Conservation (phyloP, 2,113 vertebrate species). For the Psittacula cyanocephala region DNA sequence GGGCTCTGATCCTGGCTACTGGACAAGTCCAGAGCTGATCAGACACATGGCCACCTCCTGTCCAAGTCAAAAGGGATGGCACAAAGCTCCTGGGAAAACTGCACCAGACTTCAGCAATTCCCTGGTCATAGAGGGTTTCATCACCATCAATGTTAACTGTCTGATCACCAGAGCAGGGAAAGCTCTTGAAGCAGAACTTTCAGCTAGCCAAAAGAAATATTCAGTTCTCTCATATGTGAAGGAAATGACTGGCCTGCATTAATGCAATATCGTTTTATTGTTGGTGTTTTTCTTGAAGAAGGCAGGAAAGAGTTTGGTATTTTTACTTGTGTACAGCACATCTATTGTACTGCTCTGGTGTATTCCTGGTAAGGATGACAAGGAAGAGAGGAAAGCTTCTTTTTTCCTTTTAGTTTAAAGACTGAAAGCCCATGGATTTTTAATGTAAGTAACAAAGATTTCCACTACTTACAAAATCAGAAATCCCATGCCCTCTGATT, state of each 20-base stretch:
- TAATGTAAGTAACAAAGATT: not conserved
- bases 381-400: not conserved
- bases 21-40: not conserved
- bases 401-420: not conserved
- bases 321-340: not conserved
- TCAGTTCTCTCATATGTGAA: not conserved
- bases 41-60: rapidly evolving
- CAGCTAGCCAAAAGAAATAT: not conserved
- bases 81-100: not conserved
- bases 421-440: not conserved
- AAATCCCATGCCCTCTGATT: not conserved
- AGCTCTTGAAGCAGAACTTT: not conserved
- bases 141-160: not conserved
- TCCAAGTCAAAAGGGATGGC: too few relatives aligned
- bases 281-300: not conserved
- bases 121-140: too few relatives aligned
- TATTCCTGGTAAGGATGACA: not conserved
- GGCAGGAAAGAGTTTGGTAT: not conserved
- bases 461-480: not conserved
- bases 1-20: not conserved
- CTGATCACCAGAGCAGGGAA: not conserved
- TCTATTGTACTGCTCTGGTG: rapidly evolving
- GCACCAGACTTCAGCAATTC: rapidly evolving
- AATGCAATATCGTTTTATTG: not conserved
- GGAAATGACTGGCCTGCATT: not conserved